These are phyloP conservation scores for Morinoia aosen DNA, from an alignment of 2,888 invertebrate genomes.

Conservation along the genomic window DNA sequence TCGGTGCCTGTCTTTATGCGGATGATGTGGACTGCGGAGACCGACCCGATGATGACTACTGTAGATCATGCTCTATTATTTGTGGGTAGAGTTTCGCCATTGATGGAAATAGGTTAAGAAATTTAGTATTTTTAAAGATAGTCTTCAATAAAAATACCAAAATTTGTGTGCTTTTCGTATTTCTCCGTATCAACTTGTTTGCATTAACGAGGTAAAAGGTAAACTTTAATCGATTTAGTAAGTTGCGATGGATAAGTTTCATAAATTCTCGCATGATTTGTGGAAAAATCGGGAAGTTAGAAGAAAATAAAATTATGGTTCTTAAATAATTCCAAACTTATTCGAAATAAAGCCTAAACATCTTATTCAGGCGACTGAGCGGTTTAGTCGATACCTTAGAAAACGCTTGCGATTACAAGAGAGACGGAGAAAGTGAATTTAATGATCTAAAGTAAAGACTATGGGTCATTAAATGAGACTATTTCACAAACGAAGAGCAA, in stretches of 20 bases:
- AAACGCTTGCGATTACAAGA: background rate
- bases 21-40: conserved; percentile 12
- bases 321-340: too few species aligned
- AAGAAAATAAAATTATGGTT: background rate
- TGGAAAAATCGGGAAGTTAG: background rate
- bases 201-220: background rate
- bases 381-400: background rate
- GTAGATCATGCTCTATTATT: background rate
- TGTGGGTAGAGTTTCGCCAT: too few species aligned
- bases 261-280: background rate
- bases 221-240: background rate
- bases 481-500: too few species aligned
- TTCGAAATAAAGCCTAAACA: too few species aligned
- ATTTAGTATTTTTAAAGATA: background rate
- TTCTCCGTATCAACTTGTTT: background rate
- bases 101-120: background rate
- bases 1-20: background rate
- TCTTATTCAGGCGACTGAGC: too few species aligned
- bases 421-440: background rate
- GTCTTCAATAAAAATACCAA: background rate
- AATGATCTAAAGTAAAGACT: too few species aligned
- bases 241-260: background rate
- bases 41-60: background rate
- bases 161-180: background rate
- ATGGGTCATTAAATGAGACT: too few species aligned